Percentiles rank a stretch among this genome's conserved stretches.
phyloP scores from a whole-genome alignment of 1,140 invertebrate genomes.

The Oncopeltus fasciatus region DNA sequence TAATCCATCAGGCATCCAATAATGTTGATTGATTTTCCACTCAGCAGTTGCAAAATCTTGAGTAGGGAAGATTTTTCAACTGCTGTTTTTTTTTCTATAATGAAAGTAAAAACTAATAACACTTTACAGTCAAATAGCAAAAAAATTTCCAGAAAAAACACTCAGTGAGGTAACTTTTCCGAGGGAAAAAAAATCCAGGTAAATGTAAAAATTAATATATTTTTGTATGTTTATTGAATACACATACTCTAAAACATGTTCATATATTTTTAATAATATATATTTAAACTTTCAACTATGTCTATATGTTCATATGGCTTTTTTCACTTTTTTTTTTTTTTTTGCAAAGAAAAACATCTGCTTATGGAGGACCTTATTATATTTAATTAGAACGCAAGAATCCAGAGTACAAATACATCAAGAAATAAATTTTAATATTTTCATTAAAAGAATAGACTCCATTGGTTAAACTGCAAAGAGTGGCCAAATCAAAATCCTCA shows the following conservation, averaged over 20 bases:
- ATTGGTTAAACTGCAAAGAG: neutral
- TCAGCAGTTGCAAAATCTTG: no score
- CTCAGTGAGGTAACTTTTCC: no score
- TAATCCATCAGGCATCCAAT: no score
- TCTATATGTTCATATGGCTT: slow-evolving; percentile 6
- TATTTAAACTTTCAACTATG: slow-evolving; percentile 2
- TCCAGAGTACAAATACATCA: neutral
- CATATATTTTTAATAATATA: slow-evolving; percentile 3
- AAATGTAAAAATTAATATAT: slow-evolving; percentile 9
- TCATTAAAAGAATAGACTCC: neutral
- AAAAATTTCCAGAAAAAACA: no score
- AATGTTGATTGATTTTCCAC: no score
- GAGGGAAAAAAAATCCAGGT: neutral
- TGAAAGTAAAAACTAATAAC: no score
- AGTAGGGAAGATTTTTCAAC: no score
- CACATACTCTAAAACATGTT: slow-evolving; percentile 5
- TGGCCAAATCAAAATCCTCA: neutral
- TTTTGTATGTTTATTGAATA: slow-evolving; percentile 14
- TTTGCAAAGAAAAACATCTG: slow-evolving; percentile 1
- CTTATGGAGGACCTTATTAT: neutral
- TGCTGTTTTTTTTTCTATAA: no score
- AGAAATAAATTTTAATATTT: neutral
- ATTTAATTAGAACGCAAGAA: neutral
- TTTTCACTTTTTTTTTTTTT: no score
- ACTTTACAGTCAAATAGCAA: no score